Base-by-base conservation (phyloP, 1,140 invertebrate species). In the Dendroctonus valens region DNA sequence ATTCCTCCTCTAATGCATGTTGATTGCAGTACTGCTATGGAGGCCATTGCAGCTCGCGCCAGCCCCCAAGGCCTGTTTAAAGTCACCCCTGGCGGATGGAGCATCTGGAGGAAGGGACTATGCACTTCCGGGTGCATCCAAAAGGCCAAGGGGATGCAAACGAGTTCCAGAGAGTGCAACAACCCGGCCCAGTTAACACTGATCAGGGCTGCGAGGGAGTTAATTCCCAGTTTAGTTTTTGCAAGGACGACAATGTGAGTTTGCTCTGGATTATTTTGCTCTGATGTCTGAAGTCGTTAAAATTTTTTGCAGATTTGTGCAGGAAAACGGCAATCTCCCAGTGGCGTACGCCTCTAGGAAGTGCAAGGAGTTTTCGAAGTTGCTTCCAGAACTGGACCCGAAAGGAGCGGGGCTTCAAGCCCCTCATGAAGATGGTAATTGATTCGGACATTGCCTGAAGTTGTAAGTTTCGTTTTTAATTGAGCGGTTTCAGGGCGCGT, bases 111-210 rank as follows among this genome's bases (percentile, higher is more conserved):
- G 6, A 74, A 81, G 39, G 81, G 80, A 39, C 71, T 74, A 5
- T 91, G 90, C 71, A 79, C 72, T 2, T 91, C 89, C 1, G 89
- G 86, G 6, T 91, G 90, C 70, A 82, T 89, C 0, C 67, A 79
- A n/a, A 83, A 83, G 46, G 83, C 85, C 0, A 82, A 79, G 70
- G 87, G 88, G 0, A 83, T 78, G 49, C 79, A 80, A 59, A 77
- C 78, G 14, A 82, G 81, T 8, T 76, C 81, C 15, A 79, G 89
- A 64, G 74, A 72, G 2, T 91, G 89, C 67, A 75, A 83, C 7
- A 82, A 83, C 62, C 81, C 84, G 0, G 71, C 71, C 83, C 82
- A 3, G 69, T 79, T 7, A 85, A 84, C 69, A 81, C 80, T 0
- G 80, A 83, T 44, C 74, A 79, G 41, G 81, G 81, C 5, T 91